Base-by-base conservation (phyloP, 2,797 vertebrate species). In the Gorsachius magnificus region DNA sequence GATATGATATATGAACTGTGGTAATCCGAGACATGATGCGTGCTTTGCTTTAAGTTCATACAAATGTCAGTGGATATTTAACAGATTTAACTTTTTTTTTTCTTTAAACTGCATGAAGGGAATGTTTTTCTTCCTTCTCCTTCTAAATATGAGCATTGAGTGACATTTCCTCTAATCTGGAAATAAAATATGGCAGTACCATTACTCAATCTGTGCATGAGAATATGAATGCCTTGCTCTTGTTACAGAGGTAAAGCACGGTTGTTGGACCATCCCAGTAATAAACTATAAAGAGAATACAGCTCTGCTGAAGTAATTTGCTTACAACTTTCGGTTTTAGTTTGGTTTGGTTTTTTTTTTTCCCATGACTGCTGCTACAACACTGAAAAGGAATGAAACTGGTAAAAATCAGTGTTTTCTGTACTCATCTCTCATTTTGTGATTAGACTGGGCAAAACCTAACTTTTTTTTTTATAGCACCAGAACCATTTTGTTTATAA, bases 91-190 rank as follows among this genome's bases (percentile, higher is more conserved):
- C 25, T 48, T 64, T 58, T 77, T 58, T 64, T 71, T 43, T 89
- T 58, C 8, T 88, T 94, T 68, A 45, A 92, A 75, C 18, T 83
- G 25, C 50, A 75, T 58, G 65, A 65, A 95, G 36, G 36, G 36
- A 87, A 89, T 54, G 18, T 4, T 92, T 94, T 93, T 76, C 43
- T 94, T 89, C 54, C 38, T 56, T 87, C 48, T 90, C 22, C 57
- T 94, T 95, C 90, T 81, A 92, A 91, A 75, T 83, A 86, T 35
- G 57, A 93, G 57, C 51, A 87, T 4, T 95, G 95, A 96, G 72
- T 95, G 91, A 95, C 94, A 93, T 96, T 96, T 97, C 89, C 92
- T 94, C 54, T 95, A 83, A 92, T 91, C 72, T 92, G 76, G 82
- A 93, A 95, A 92, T 88, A 95, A 97, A 96, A 95, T 92, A 94